Evolutionary conservation across 2,113 vertebrate genomes (phyloP).

Genomic region (Bujurquina vittata): DNA sequence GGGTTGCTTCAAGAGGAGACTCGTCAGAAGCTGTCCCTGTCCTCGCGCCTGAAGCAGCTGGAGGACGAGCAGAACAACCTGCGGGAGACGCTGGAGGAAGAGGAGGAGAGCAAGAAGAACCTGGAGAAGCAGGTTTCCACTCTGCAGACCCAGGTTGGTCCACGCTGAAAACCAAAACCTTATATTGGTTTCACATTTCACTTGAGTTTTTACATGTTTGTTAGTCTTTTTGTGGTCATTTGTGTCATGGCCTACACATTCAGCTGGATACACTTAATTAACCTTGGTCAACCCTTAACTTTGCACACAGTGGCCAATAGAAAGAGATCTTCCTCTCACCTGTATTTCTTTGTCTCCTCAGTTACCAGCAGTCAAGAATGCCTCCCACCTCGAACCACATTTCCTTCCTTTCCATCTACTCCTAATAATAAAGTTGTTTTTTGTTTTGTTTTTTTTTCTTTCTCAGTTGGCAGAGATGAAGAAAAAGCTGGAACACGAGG

Average conservation of each 20-base stretch:
- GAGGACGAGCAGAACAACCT: constrained; percentile 91
- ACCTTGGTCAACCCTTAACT: background rate
- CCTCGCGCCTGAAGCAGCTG: constrained; percentile 89
- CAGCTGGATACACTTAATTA: background rate
- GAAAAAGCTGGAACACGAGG: constrained; percentile 92
- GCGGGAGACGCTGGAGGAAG: constrained; percentile 92
- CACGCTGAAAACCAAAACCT: background rate
- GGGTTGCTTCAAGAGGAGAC: constrained; percentile 94
- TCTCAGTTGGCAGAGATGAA: constrained; percentile 87
- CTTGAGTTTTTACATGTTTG: background rate
- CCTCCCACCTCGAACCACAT: background rate
- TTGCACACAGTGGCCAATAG: background rate
- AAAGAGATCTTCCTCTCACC: background rate
- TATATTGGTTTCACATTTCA: background rate
- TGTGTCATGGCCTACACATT: background rate
- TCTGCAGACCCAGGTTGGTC: constrained; percentile 90
- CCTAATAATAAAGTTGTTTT: background rate
- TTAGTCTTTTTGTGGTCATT: background rate
- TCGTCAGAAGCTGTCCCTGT: constrained; percentile 90
- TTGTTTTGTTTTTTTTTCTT: background rate
- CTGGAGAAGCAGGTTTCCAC: constrained; percentile 88
- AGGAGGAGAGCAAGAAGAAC: constrained; percentile 90
- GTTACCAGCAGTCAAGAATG: background rate
- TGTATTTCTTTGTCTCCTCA: background rate
- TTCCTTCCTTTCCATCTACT: background rate